Conservation (phyloP, 2,113 vertebrate genomes). For the Rafetus swinhoei region DNA sequence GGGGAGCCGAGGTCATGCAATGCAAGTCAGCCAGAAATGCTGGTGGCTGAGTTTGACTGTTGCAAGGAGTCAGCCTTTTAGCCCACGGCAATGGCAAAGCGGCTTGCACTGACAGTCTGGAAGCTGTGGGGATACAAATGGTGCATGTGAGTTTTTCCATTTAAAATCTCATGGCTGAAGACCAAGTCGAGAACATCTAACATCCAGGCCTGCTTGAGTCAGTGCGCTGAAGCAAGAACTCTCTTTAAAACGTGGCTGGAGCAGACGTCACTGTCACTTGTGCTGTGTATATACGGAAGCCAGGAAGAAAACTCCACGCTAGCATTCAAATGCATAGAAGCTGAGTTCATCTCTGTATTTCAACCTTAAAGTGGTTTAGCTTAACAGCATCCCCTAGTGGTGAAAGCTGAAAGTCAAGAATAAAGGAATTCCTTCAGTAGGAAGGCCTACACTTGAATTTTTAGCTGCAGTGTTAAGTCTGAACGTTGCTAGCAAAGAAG, state of each 20-base stretch:
- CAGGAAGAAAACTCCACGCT: background rate
- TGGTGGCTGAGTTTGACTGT: background rate
- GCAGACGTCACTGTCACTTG: background rate
- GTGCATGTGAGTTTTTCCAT: background rate
- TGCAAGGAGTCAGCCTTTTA: background rate
- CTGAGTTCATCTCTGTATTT: background rate
- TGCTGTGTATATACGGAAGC: background rate
- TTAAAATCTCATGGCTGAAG: background rate
- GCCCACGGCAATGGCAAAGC: background rate
- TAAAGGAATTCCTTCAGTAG: background rate
- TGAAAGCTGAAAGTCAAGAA: constrained; percentile 44
- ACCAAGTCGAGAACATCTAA: background rate
- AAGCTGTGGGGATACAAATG: background rate
- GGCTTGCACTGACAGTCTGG: background rate
- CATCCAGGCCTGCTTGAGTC: background rate
- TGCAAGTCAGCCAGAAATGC: background rate
- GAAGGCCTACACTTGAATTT: background rate
- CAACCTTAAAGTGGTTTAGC: constrained; percentile 33
- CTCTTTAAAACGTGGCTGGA: background rate
- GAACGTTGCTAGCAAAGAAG: background rate
- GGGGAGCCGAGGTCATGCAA: background rate
- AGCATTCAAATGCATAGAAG: background rate
- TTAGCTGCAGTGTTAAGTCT: background rate
- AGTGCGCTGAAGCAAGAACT: background rate
- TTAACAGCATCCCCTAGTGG: constrained; percentile 75